Evolutionary conservation across 2,888 invertebrate species (phyloP).

Genomic region (Pyrgus malvae): DNA sequence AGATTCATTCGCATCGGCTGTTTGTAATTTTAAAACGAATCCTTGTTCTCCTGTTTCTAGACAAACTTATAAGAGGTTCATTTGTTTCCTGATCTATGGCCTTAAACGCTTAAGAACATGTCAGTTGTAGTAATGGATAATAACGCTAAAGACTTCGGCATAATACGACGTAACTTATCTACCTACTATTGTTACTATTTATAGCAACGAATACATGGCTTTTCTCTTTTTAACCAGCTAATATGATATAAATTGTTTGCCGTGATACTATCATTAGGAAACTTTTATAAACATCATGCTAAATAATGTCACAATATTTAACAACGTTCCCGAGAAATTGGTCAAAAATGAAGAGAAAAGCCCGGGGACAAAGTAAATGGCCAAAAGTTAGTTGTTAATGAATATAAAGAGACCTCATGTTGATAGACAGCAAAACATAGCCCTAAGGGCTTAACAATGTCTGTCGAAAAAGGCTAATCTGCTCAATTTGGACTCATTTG

Average conservation of each 20-base stretch:
- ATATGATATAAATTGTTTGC: no score
- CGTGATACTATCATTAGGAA: no score
- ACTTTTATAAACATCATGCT: no score
- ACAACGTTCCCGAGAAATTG: background rate
- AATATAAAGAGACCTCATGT: slow-evolving; percentile 28
- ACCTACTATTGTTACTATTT: no score
- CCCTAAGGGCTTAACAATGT: slow-evolving; percentile 22
- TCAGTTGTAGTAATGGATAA: no score
- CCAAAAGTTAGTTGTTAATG: slow-evolving; percentile 20
- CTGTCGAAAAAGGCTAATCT: slow-evolving; percentile 27
- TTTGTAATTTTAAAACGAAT: slow-evolving; percentile 5
- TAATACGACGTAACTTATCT: no score
- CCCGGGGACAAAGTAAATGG: slow-evolving; percentile 14
- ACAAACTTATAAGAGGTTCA: background rate
- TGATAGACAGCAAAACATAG: slow-evolving; percentile 27
- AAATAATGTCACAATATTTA: background rate
- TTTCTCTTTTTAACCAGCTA: no score
- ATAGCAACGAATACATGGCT: no score
- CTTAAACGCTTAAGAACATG: no score
- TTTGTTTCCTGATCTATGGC: no score
- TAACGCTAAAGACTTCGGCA: no score
- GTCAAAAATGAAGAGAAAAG: background rate
- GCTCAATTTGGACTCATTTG: slow-evolving; percentile 26
- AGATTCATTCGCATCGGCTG: slow-evolving; percentile 1
- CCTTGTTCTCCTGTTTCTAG: background rate